Conservation (phyloP, 2,888 invertebrate species). For the Synanthedon tipuliformis region DNA sequence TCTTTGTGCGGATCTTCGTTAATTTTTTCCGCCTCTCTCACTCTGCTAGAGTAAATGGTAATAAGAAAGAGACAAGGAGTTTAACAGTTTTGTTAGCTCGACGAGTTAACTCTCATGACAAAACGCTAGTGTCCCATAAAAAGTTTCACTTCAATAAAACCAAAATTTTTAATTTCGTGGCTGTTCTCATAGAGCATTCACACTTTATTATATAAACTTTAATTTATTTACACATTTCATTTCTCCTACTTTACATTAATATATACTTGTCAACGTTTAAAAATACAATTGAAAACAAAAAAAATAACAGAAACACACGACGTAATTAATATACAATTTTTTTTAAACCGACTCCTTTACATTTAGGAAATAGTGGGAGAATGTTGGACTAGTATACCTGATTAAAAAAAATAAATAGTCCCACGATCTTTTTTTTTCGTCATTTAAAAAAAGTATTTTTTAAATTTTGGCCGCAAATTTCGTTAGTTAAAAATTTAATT, state of each 20-base stretch:
- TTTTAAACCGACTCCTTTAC: slow-evolving; percentile 3
- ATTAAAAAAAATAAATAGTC: slow-evolving; percentile 61
- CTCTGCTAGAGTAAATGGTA: too few species aligned
- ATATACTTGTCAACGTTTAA: slow-evolving; percentile 60
- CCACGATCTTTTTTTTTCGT: slow-evolving; percentile 27
- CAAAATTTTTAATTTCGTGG: slow-evolving; percentile 28
- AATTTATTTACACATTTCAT: slow-evolving; percentile 68
- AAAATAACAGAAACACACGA: slow-evolving; percentile 57
- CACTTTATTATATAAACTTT: slow-evolving; percentile 70
- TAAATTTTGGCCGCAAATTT: slow-evolving; percentile 48
- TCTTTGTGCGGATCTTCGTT: too few species aligned
- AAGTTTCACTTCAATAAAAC: too few species aligned
- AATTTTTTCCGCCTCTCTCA: too few species aligned
- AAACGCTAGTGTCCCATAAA: too few species aligned
- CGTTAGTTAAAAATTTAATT: slow-evolving; percentile 38
- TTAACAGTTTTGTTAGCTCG: too few species aligned
- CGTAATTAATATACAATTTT: slow-evolving; percentile 54
- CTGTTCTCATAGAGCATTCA: slow-evolving; percentile 58
- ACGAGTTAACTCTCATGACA: too few species aligned
- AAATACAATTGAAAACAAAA: slow-evolving; percentile 66
- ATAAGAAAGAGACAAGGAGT: too few species aligned
- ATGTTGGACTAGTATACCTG: slow-evolving; percentile 61
- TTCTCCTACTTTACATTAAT: slow-evolving; percentile 67
- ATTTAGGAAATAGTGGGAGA: slow-evolving; percentile 43
- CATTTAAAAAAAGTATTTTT: slow-evolving; percentile 45